Evolutionary conservation across 2,797 vertebrate genomes (phyloP).

Genomic region (Scarus forsteni): DNA sequence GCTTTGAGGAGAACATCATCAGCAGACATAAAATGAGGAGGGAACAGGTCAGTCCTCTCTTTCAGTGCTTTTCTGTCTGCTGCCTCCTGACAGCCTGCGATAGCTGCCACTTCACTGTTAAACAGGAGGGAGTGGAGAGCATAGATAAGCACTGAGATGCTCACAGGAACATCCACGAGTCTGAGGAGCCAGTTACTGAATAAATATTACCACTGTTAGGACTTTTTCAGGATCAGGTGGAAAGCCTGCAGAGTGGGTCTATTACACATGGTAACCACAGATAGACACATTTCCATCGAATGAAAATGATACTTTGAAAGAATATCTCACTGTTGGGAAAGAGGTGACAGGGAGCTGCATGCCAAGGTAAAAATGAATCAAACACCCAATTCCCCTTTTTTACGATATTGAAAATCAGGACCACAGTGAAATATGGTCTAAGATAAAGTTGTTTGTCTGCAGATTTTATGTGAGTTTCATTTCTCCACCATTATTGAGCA

Average conservation of each 20-base stretch:
- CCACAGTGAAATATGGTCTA: no score
- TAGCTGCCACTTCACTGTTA: slow-evolving; percentile 48
- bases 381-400: no score
- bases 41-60: slow-evolving; percentile 35
- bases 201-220: slow-evolving; percentile 16
- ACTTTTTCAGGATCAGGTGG: slow-evolving; percentile 11
- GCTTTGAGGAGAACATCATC: slow-evolving; percentile 17
- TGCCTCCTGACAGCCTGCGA: slow-evolving; percentile 34
- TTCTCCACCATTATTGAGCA: no score
- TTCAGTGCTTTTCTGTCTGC: slow-evolving; percentile 16
- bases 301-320: neutral
- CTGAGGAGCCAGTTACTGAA: slow-evolving; percentile 17
- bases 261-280: neutral
- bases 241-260: slow-evolving; percentile 1
- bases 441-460: no score
- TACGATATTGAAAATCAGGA: no score
- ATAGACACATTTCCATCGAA: neutral
- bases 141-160: slow-evolving; percentile 43
- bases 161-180: slow-evolving; percentile 22
- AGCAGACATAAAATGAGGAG: slow-evolving; percentile 27
- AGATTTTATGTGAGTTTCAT: no score
- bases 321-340: neutral
- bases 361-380: neutral
- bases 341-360: neutral
- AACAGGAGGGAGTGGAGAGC: slow-evolving; percentile 20